phyloP scores from a whole-genome alignment of 2,113 vertebrate genomes.

The Anser brachyrhynchus region DNA sequence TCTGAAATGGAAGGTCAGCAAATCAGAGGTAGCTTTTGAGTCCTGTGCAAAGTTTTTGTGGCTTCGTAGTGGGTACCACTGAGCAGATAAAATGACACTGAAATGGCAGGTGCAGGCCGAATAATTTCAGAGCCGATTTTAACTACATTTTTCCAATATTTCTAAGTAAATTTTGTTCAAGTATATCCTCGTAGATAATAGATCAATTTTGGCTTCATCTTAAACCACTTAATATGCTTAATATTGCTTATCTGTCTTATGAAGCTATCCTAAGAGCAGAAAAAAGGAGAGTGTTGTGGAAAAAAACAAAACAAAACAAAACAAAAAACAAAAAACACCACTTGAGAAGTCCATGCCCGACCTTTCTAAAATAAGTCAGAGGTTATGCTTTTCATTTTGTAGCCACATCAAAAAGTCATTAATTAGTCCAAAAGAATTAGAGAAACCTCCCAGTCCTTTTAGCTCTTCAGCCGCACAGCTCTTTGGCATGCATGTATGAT shows the following conservation, averaged over 20 bases:
- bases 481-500: background rate
- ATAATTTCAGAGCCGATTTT: background rate
- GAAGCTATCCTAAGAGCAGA: too few species aligned
- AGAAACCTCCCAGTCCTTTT: background rate
- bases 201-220: background rate
- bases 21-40: background rate
- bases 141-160: background rate
- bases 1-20: background rate
- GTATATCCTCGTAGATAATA: background rate
- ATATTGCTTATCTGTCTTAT: background rate
- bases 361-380: background rate
- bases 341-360: background rate
- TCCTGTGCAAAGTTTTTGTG: too few species aligned
- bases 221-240: background rate
- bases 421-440: background rate
- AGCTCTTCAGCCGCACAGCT: background rate
- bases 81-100: background rate
- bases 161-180: background rate
- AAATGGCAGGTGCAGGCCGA: background rate
- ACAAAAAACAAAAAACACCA: background rate
- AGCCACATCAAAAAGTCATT: background rate
- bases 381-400: background rate
- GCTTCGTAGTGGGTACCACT: background rate
- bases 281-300: background rate
- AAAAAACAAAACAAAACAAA: too few species aligned